Conservation (phyloP, 2,888 invertebrate genomes). For the Himalopsyche tibetana region DNA sequence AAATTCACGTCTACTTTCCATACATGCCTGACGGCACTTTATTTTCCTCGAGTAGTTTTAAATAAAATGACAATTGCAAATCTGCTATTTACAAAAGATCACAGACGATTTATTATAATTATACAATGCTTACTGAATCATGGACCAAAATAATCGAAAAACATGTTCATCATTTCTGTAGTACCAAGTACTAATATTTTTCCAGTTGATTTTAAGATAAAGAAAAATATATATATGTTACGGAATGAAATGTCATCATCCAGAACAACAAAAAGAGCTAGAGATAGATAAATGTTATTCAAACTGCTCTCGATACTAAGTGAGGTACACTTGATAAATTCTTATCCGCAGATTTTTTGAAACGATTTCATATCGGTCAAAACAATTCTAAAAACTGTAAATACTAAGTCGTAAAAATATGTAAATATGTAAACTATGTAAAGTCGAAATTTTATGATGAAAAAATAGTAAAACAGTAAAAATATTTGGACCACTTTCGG, state of each 20-base stretch:
- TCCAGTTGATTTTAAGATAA: too few relatives aligned
- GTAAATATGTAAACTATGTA: too few relatives aligned
- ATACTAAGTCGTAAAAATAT: too few relatives aligned
- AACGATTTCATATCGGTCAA: too few relatives aligned
- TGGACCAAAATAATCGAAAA: neutral
- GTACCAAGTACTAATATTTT: too few relatives aligned
- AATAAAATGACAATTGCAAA: neutral
- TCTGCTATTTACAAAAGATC: neutral
- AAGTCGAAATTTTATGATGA: too few relatives aligned
- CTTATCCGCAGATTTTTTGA: neutral
- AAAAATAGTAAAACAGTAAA: too few relatives aligned
- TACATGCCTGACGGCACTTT: neutral
- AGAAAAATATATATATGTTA: too few relatives aligned
- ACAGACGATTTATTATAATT: neutral
- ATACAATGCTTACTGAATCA: neutral
- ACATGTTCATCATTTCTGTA: neutral
- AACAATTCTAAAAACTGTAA: too few relatives aligned
- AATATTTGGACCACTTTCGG: too few relatives aligned
- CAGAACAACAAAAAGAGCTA: neutral
- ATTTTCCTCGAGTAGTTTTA: neutral
- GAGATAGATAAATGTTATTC: neutral
- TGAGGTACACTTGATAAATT: constrained; percentile 7
- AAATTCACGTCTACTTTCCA: constrained; percentile 3
- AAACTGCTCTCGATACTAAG: neutral
- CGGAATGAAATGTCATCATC: neutral